Evolutionary conservation across 2,113 vertebrate species (phyloP).

Genomic region (Callorhinus ursinus): DNA sequence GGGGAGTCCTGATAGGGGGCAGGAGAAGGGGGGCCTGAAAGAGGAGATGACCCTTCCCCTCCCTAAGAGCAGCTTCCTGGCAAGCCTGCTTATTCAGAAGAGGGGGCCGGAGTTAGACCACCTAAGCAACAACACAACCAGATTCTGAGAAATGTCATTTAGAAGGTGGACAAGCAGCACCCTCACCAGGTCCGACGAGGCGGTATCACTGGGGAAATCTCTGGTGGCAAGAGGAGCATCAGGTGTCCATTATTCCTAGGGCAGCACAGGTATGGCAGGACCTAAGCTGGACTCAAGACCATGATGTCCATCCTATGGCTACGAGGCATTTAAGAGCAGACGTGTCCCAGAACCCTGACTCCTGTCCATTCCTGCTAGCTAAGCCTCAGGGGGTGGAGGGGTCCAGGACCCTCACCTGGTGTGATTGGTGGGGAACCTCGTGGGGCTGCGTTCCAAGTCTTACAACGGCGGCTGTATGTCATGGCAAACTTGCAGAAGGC

Average conservation of each 20-base stretch:
- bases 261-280: not conserved
- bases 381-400: not conserved
- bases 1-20: too few species aligned
- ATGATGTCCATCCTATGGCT: not conserved
- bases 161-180: too few species aligned
- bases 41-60: not conserved
- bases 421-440: rapidly evolving
- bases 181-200: not conserved
- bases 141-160: not conserved
- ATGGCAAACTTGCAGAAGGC: not conserved
- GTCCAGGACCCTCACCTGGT: too few species aligned
- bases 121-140: rapidly evolving
- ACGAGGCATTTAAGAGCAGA: not conserved
- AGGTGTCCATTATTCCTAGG: not conserved
- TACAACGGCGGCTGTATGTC: not conserved
- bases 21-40: not conserved
- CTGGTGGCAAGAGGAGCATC: not conserved
- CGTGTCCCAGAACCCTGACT: not conserved
- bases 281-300: not conserved
- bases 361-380: not conserved
- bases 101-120: not conserved
- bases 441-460: not conserved
- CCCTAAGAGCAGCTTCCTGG: too few species aligned
- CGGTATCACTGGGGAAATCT: too few species aligned
- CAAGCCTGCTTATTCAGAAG: not conserved